Base-by-base conservation (phyloP, 2,888 invertebrate species). In the Cantharis lateralis region DNA sequence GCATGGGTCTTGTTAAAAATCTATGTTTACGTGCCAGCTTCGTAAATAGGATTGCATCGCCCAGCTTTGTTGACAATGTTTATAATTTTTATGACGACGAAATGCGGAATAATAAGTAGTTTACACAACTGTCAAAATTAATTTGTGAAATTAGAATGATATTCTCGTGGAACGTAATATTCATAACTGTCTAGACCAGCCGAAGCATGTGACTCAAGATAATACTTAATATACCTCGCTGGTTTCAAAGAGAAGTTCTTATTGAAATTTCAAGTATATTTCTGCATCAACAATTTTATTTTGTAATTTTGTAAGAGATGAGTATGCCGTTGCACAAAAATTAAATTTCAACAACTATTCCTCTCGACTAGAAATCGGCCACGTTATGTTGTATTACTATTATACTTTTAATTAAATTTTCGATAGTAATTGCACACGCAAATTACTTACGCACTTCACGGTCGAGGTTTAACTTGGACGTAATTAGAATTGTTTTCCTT, bases 201-300 rank as follows among this genome's bases (percentile, higher is more conserved):
- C 70, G 76, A 68, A 64, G 72, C 72, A 74, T 74, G 62, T 70
- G 77, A 68, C 68, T 63, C 61, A 16, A 75, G 77, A 74, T 77
- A 77, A 74, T 71, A 77, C 77, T 68, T 77, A 71, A 63, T 77
- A 70, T 74, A 74, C 77, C 68, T 73, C 74, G 18, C 69, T 68
- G 74, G 66, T 71, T 77, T 77, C 72, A 74, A 77, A 77, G 77
- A 74, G 77, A 71, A 70, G 62, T 71, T 72, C 74, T 74, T 77
- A 77, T 77, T 77, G 77, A 72, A 75, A 70, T 72, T 74, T 75
- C 69, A 70, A 74, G 77, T 74, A 77, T 63, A 77, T 75, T 77
- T 77, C 72, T 77, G 74, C 77, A 77, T 72, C 77, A 75, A 77
- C 77, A 77, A 64, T 74, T 64, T 71, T 61, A 77, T 73, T 74